Conservation (phyloP, 2,113 vertebrate species). For the Rallus limicola region DNA sequence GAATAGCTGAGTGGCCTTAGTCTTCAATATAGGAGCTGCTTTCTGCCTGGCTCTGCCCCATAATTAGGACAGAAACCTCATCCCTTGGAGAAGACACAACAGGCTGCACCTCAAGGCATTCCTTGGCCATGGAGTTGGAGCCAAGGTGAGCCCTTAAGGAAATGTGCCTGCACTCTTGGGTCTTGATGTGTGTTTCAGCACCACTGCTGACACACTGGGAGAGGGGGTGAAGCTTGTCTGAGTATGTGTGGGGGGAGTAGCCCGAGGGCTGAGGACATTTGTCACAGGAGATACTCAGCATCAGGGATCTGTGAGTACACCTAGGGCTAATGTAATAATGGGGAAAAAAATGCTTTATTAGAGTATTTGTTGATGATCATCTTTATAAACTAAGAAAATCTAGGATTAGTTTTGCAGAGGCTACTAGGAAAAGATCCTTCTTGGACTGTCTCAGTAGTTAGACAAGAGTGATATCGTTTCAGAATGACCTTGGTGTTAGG, state of each 20-base stretch:
- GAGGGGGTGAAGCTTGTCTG: not conserved
- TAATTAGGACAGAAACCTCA: not conserved
- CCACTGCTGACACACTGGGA: not conserved
- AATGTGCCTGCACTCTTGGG: not conserved
- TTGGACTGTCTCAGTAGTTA: constrained; percentile 70
- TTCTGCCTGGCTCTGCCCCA: not conserved
- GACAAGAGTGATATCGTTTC: constrained; percentile 70
- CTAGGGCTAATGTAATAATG: not conserved
- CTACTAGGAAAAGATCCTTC: constrained; percentile 46
- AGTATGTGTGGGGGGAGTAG: not conserved
- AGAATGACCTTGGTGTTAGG: constrained; percentile 82
- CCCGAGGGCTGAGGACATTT: not conserved
- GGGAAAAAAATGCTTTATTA: not conserved
- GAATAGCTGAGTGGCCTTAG: not conserved
- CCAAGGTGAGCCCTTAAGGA: not conserved
- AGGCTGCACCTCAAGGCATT: not conserved
- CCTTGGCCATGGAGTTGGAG: not conserved
- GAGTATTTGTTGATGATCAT: not conserved
- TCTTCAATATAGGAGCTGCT: not conserved
- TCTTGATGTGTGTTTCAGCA: not conserved
- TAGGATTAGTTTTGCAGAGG: constrained; percentile 11
- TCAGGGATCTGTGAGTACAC: not conserved
- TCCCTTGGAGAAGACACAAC: not conserved
- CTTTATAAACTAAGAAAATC: constrained; percentile 2
- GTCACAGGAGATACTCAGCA: not conserved